phyloP scores from a whole-genome alignment of 2,797 vertebrate genomes.

The Sebastes minor region DNA sequence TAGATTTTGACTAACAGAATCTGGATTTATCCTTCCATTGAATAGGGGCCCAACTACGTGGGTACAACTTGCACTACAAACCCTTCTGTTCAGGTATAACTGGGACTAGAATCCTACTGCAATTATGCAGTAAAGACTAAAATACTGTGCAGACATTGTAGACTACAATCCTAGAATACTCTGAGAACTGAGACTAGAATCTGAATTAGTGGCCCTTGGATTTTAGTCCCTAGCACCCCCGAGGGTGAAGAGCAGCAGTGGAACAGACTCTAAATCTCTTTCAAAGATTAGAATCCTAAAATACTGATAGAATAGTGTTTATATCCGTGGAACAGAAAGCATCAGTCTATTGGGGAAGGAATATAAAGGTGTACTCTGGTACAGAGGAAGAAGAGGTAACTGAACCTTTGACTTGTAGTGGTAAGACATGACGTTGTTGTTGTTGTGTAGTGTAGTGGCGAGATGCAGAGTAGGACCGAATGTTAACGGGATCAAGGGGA shows the following conservation, averaged over 20 bases:
- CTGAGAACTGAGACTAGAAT: not conserved
- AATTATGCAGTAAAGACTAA: no score
- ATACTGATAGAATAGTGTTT: not conserved
- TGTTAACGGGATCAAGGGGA: not conserved
- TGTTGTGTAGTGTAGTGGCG: not conserved
- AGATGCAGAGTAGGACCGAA: not conserved
- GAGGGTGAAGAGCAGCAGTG: not conserved
- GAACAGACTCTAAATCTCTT: not conserved
- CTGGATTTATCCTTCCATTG: not conserved
- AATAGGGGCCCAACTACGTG: not conserved
- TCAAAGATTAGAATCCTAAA: not conserved
- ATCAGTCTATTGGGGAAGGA: not conserved
- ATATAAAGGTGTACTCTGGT: not conserved
- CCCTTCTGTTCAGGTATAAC: conserved; percentile 1
- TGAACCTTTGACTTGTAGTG: not conserved
- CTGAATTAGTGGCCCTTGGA: not conserved
- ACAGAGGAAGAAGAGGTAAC: not conserved
- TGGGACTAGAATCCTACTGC: not conserved
- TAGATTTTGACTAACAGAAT: not conserved
- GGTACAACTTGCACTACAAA: not conserved
- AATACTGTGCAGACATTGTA: not conserved
- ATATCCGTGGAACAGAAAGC: not conserved
- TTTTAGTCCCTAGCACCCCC: not conserved
- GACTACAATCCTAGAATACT: not conserved
- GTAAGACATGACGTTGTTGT: not conserved